These are phyloP conservation scores for Dicrurus megarhynchus DNA, from an alignment of 2,113 vertebrate genomes.

Conservation along the genomic window DNA sequence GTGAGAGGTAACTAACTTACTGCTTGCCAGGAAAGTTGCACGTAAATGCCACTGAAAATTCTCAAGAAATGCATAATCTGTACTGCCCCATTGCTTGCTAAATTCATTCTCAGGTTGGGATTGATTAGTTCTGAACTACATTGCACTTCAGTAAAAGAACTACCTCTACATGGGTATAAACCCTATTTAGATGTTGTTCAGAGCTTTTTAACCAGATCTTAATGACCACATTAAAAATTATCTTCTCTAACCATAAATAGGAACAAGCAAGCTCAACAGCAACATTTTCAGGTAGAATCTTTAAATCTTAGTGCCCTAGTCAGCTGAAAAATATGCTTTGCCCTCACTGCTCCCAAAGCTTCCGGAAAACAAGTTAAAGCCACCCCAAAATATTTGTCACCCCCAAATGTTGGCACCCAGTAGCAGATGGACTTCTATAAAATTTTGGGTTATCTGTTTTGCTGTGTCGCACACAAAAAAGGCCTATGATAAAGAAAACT, in stretches of 20 bases:
- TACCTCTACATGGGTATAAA: background rate
- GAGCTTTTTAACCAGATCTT: background rate
- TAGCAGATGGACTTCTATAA: background rate
- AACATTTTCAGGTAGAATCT: background rate
- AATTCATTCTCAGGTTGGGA: background rate
- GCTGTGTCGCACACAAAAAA: background rate
- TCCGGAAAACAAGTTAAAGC: background rate
- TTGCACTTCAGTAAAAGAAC: background rate
- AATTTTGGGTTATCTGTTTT: background rate
- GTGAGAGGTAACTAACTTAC: background rate
- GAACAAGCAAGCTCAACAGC: background rate
- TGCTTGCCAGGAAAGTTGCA: constrained; percentile 4
- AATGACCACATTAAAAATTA: background rate
- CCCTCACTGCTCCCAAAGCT: background rate
- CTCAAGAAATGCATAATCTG: background rate
- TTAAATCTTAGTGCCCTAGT: background rate
- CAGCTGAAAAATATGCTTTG: background rate
- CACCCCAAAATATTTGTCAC: background rate
- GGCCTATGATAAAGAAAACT: background rate
- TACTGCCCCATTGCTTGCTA: background rate
- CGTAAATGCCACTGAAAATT: background rate
- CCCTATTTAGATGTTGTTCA: background rate
- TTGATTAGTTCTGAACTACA: background rate
- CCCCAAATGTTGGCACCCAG: background rate
- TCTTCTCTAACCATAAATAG: background rate